These are phyloP conservation scores for Philotrypesis tridentata DNA, from an alignment of 1,140 invertebrate genomes.

Conservation along the genomic window DNA sequence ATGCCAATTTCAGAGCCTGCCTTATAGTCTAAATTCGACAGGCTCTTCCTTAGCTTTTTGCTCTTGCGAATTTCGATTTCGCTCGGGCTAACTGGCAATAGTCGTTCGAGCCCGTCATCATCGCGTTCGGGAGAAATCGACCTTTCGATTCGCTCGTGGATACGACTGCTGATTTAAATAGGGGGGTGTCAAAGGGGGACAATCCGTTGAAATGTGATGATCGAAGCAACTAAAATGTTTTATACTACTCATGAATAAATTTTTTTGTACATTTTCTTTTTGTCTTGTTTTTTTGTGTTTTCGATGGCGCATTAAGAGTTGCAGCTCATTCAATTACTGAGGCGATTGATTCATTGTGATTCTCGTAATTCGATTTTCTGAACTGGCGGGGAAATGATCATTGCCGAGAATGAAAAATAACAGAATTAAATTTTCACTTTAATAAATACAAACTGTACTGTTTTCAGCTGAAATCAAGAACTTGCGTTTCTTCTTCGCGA, in stretches of 20 bases:
- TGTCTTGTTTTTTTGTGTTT: too few species aligned
- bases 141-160: background rate
- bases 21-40: background rate
- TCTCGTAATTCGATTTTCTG: background rate
- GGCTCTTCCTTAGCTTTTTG: background rate
- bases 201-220: background rate
- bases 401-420: background rate
- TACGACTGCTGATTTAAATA: background rate
- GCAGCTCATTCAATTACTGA: background rate
- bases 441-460: background rate
- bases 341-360: background rate
- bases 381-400: background rate
- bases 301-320: background rate
- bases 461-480: slow-evolving; percentile 32
- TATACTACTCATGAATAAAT: too few species aligned
- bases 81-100: background rate
- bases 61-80: background rate
- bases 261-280: too few species aligned
- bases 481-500: slow-evolving; percentile 66
- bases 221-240: too few species aligned
- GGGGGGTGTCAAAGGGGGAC: too few species aligned
- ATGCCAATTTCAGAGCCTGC: background rate
- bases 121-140: background rate
- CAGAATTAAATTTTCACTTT: background rate
- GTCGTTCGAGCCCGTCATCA: background rate